These are phyloP conservation scores for Popillia japonica DNA, from an alignment of 1,140 invertebrate species.

Conservation along the genomic window DNA sequence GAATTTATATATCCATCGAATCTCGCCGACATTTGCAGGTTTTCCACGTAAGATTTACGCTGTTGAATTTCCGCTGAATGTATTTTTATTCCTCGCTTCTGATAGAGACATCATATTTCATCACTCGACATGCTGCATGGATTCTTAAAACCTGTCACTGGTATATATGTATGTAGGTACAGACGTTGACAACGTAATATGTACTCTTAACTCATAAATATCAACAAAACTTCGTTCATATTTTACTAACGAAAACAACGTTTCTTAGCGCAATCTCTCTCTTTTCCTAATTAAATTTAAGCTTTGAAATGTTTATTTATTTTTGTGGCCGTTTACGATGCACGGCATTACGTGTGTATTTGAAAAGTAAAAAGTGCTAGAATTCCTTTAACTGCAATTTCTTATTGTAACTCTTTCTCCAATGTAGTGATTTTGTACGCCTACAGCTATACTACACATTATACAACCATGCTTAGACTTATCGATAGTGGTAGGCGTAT, in stretches of 20 bases:
- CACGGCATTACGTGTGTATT: too few species aligned
- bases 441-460: neutral
- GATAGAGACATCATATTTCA: neutral
- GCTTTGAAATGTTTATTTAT: neutral
- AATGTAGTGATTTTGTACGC: neutral
- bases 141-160: neutral
- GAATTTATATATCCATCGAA: neutral
- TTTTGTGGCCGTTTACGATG: too few species aligned
- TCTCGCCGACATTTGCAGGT: neutral
- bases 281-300: neutral
- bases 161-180: too few species aligned
- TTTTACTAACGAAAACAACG: neutral
- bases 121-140: neutral
- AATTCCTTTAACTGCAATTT: too few species aligned
- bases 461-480: neutral
- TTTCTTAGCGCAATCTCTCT: neutral
- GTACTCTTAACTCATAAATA: neutral
- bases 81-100: conserved; percentile 1
- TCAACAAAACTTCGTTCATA: neutral
- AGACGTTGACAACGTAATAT: too few species aligned
- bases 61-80: neutral
- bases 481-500: too few species aligned
- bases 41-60: neutral
- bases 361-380: too few species aligned
- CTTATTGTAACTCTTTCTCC: too few species aligned